These are phyloP conservation scores for Melanaphis sacchari DNA, from an alignment of 1,140 invertebrate species.

Conservation along the genomic window DNA sequence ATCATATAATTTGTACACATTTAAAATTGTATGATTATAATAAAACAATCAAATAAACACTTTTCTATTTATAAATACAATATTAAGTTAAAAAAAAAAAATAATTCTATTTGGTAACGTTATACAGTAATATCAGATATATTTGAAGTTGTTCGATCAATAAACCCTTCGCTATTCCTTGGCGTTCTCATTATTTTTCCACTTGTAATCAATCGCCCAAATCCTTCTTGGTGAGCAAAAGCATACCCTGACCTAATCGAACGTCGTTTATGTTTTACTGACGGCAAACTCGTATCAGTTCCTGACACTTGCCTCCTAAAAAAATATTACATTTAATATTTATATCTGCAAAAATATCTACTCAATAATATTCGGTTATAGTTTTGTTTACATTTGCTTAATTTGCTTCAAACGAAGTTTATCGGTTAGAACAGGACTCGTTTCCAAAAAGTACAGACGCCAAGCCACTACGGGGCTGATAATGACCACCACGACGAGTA, in stretches of 20 bases:
- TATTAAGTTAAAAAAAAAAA: background rate
- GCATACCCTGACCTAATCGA: conserved; percentile 97
- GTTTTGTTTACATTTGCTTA: background rate
- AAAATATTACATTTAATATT: background rate
- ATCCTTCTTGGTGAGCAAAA: conserved; percentile 90
- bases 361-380: background rate
- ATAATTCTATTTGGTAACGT: background rate
- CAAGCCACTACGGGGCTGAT: conserved; percentile 94
- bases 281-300: conserved; percentile 81
- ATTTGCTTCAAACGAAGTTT: conserved; percentile 83
- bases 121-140: conserved; percentile 33
- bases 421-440: conserved; percentile 90
- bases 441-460: conserved; percentile 90
- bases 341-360: background rate
- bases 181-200: conserved; percentile 77
- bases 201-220: conserved; percentile 96
- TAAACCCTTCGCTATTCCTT: conserved; percentile 34
- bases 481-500: conserved; percentile 83
- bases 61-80: background rate
- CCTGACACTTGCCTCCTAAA: conserved; percentile 74
- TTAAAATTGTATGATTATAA: background rate
- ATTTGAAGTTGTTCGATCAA: conserved; percentile 5
- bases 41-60: background rate
- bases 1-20: background rate
- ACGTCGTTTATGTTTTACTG: conserved; percentile 78